Conservation (phyloP, 2,113 vertebrate species). For the rabbit (Oryctolagus cuniculus) region mOryCun1.1 NC_091434.1:18479501-18480000, state of each 20-base stretch:
- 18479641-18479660: background rate
- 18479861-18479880: accelerated
- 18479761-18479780: background rate
- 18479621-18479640: slow-evolving; percentile 19
- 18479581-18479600: background rate
- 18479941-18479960: no score
- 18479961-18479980: no score
- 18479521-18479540: background rate
- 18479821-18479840: background rate
- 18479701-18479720: background rate
- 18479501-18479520: background rate
- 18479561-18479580: slow-evolving; percentile 43
- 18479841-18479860: background rate
- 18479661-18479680: background rate
- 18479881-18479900: background rate
- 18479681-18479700: background rate
- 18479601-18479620: slow-evolving; percentile 12
- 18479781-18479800: background rate
- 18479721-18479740: slow-evolving; percentile 11
- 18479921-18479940: no score
- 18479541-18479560: background rate
- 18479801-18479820: background rate
- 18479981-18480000: no score
- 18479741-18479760: background rate
- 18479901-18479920: no score